A percentile compares a stretch with the other conserved stretches of the same genome.
These are phyloP conservation scores for Trichosurus vulpecula DNA, from an alignment of 2,797 vertebrate species.

Conservation along the genomic window DNA sequence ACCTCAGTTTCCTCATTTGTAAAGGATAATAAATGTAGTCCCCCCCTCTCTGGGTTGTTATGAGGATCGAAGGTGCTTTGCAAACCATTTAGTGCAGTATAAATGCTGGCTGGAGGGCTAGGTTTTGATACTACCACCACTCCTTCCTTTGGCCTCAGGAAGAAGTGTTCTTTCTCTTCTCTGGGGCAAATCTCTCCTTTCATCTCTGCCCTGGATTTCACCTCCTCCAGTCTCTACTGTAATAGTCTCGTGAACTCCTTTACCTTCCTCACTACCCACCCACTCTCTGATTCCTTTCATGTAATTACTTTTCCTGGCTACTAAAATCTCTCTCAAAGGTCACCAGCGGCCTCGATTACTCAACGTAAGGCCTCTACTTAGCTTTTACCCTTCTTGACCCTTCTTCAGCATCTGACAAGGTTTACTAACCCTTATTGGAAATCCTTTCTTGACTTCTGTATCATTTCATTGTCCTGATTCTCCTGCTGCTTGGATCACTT, in stretches of 20 bases:
- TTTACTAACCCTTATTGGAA: background rate
- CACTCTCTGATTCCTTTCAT: background rate
- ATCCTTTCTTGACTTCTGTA: background rate
- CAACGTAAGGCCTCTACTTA: conserved; percentile 16
- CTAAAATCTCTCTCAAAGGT: conserved; percentile 10
- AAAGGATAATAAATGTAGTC: background rate
- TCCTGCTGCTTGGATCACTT: background rate
- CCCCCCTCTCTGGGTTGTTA: background rate
- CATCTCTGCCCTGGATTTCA: background rate
- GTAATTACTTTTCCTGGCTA: background rate
- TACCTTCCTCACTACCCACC: too few species aligned
- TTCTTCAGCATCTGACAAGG: background rate
- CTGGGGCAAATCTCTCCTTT: background rate
- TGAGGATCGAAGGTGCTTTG: background rate
- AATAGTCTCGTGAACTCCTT: background rate
- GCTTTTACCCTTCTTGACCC: background rate
- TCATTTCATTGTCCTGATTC: background rate
- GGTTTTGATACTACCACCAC: too few species aligned
- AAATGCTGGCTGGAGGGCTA: too few species aligned
- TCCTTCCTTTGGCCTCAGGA: too few species aligned
- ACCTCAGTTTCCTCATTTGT: background rate
- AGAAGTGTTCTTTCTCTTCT: background rate
- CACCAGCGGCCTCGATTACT: too few species aligned
- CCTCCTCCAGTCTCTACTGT: background rate
- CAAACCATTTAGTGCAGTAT: too few species aligned